Conservation (phyloP, 2,797 vertebrate genomes). For the Pseudochaenichthys georgianus region DNA sequence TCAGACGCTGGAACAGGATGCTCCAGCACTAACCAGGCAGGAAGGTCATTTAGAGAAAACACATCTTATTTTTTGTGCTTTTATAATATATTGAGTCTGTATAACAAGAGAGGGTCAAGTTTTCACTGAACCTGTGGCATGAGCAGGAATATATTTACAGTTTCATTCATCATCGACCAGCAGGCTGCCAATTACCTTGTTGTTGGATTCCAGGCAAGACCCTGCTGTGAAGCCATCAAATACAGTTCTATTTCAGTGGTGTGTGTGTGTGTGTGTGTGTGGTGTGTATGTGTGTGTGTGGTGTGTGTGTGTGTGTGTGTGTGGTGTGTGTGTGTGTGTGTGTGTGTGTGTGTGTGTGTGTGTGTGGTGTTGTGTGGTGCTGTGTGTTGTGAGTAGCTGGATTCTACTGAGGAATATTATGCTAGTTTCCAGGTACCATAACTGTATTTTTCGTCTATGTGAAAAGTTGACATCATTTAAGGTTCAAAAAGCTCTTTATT, state of each 20-base stretch:
- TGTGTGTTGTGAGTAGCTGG: too few relatives aligned
- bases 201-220: slow-evolving; percentile 59
- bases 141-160: slow-evolving; percentile 17
- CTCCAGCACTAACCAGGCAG: not conserved
- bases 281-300: too few relatives aligned
- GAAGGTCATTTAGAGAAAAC: not conserved
- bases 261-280: too few relatives aligned
- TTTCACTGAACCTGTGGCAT: slow-evolving; percentile 15
- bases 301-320: not conserved
- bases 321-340: not conserved
- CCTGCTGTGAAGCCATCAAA: slow-evolving; percentile 20
- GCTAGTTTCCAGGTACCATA: too few relatives aligned
- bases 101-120: slow-evolving; percentile 1
- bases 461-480: too few relatives aligned
- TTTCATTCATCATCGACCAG: slow-evolving; percentile 56
- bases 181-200: slow-evolving; percentile 13
- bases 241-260: slow-evolving; percentile 20
- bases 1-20: slow-evolving; percentile 3
- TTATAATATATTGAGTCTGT: slow-evolving; percentile 4
- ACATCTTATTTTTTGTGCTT: slow-evolving; percentile 23
- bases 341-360: too few relatives aligned
- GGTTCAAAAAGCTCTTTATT: too few relatives aligned
- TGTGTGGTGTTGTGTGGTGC: too few relatives aligned
- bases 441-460: too few relatives aligned
- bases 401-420: too few relatives aligned